Percentiles rank a stretch among this genome's conserved stretches.
Evolutionary conservation across 2,113 vertebrate species (phyloP).

Genomic region (Brienomyrus brachyistius): DNA sequence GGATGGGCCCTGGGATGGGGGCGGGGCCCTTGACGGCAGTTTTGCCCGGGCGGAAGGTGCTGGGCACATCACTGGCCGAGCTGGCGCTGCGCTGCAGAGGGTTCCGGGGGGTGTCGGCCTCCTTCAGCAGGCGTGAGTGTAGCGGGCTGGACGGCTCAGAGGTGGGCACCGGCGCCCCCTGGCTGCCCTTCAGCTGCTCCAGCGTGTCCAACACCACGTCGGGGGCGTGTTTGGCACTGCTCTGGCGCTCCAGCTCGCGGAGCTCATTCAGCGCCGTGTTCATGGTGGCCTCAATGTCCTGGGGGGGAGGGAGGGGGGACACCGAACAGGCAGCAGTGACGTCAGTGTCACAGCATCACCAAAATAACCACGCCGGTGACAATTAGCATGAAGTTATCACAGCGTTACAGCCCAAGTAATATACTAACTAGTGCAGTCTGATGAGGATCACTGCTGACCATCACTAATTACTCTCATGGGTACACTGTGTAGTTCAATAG

Average conservation of each 20-base stretch:
- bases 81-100: constrained; percentile 89
- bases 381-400: neutral
- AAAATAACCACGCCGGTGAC: neutral
- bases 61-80: constrained; percentile 83
- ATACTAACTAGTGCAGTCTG: neutral
- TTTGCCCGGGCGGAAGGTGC: constrained; percentile 81
- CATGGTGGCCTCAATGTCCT: constrained; percentile 88
- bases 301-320: constrained; percentile 18
- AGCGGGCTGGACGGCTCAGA: constrained; percentile 95
- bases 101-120: constrained; percentile 60
- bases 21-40: constrained; percentile 59
- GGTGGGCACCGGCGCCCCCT: constrained; percentile 59
- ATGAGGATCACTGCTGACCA: neutral
- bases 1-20: constrained; percentile 53
- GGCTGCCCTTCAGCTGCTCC: constrained; percentile 84
- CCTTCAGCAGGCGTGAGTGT: constrained; percentile 83
- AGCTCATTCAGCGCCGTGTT: constrained; percentile 86
- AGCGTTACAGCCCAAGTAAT: neutral
- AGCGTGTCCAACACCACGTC: constrained; percentile 96
- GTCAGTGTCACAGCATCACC: neutral
- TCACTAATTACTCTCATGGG: neutral
- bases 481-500: neutral
- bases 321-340: neutral
- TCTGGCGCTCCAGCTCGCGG: constrained; percentile 83
- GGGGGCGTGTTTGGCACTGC: constrained; percentile 80